Conservation (phyloP, 2,888 invertebrate genomes). For the Xanthorhoe designata region DNA sequence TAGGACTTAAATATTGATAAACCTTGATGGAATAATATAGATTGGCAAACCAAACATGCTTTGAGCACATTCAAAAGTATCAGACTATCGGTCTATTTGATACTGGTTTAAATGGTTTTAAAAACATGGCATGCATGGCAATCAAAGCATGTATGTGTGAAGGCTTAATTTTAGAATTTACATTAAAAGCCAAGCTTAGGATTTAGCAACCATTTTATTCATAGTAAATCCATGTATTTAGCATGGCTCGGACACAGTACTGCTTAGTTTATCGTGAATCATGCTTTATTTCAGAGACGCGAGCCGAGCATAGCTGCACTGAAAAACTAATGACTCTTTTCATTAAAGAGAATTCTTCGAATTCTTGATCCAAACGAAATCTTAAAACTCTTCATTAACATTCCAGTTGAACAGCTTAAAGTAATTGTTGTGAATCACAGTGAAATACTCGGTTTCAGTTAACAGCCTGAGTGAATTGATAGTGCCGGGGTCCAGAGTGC, state of each 20-base stretch:
- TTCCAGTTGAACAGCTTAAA: slow-evolving; percentile 57
- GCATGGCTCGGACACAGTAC: not conserved
- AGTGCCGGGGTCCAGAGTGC: slow-evolving; percentile 43
- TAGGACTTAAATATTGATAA: no score
- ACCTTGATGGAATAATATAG: no score
- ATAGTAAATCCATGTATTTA: not conserved
- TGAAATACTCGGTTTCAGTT: slow-evolving; percentile 52
- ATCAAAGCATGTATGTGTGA: no score
- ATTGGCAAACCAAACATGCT: no score
- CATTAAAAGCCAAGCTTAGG: not conserved
- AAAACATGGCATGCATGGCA: no score
- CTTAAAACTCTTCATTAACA: slow-evolving; percentile 64
- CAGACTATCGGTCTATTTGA: no score
- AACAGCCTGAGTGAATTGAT: slow-evolving; percentile 58
- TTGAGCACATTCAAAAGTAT: no score
- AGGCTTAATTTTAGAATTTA: not conserved
- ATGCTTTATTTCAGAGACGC: not conserved
- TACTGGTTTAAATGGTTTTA: no score
- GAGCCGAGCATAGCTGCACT: not conserved
- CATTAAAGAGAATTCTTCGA: slow-evolving; percentile 5
- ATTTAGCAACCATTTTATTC: not conserved
- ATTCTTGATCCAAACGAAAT: slow-evolving; percentile 24
- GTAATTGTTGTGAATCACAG: slow-evolving; percentile 57
- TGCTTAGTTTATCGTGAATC: not conserved
- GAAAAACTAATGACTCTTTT: not conserved